Conservation (phyloP, 2,888 invertebrate genomes). For the Choristoneura rosaceana region DNA sequence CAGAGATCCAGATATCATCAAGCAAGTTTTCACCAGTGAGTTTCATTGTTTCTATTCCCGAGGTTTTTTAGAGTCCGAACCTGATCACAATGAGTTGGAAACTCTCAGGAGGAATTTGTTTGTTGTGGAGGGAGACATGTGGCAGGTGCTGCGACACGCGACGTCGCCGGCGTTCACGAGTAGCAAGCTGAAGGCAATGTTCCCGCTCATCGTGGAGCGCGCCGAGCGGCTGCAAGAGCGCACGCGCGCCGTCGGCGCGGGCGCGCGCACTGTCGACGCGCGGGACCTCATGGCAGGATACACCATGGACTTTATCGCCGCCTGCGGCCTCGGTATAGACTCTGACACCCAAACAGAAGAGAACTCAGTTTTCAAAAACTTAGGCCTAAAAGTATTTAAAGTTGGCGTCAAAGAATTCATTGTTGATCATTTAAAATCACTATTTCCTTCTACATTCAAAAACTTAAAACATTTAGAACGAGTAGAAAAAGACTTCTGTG, state of each 20-base stretch:
- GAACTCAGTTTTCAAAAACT: conserved; percentile 61
- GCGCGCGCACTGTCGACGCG: conserved; percentile 8
- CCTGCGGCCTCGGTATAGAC: conserved; percentile 69
- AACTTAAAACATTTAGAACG: conserved; percentile 25
- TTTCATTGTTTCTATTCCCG: conserved; percentile 32
- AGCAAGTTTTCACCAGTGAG: conserved; percentile 38
- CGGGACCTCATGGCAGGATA: conserved; percentile 68
- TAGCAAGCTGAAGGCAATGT: conserved; percentile 45
- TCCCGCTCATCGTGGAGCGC: conserved; percentile 41
- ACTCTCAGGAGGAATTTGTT: conserved; percentile 43
- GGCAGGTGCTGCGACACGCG: conserved; percentile 43
- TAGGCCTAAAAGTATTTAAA: conserved; percentile 56
- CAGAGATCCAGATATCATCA: conserved; percentile 44
- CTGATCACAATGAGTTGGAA: conserved; percentile 40
- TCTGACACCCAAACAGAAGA: conserved; percentile 64
- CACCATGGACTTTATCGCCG: conserved; percentile 72
- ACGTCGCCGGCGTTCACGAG: conserved; percentile 44
- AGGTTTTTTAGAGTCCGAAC: conserved; percentile 27
- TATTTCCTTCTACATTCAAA: conserved; percentile 54
- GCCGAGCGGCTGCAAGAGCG: neutral
- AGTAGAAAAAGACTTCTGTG: conserved; percentile 34
- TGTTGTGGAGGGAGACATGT: conserved; percentile 42
- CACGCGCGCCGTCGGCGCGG: conserved; percentile 11
- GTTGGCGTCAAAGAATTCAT: conserved; percentile 53
- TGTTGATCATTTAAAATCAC: conserved; percentile 52